phyloP scores from a whole-genome alignment of 2,888 invertebrate species.

The Drosophila macrospina region DNA sequence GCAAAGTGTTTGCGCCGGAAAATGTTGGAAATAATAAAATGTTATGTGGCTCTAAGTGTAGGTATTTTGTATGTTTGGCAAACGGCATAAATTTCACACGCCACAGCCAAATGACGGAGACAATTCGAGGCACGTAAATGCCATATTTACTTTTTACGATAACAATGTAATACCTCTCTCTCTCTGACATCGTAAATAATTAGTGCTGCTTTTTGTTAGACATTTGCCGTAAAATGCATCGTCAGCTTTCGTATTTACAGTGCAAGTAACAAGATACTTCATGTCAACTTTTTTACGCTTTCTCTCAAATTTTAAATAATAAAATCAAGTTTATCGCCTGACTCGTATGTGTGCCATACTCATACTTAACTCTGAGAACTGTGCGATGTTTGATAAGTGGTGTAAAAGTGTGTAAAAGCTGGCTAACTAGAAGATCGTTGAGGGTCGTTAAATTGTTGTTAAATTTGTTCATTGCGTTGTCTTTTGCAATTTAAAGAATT shows the following conservation, averaged over 20 bases:
- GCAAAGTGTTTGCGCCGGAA: conserved; percentile 61
- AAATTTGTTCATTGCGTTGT: conserved; percentile 5
- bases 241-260: conserved; percentile 8
- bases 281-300: conserved; percentile 54
- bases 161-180: conserved; percentile 53
- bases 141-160: conserved; percentile 70
- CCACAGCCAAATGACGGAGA: conserved; percentile 19
- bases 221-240: conserved; percentile 30
- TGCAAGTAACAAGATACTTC: conserved; percentile 38
- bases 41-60: conserved; percentile 51
- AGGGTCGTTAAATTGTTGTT: conserved; percentile 12
- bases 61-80: conserved; percentile 24
- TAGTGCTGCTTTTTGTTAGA: conserved; percentile 57
- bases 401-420: conserved; percentile 1
- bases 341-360: background rate
- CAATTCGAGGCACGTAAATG: conserved; percentile 59
- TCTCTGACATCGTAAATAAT: conserved; percentile 71
- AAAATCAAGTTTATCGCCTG: conserved; percentile 60
- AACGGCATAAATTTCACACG: conserved; percentile 50
- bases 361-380: background rate
- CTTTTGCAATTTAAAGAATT: conserved; percentile 21
- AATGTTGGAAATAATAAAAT: conserved; percentile 51
- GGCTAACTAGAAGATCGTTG: conserved; percentile 8
- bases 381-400: conserved; percentile 1
- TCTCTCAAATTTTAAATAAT: conserved; percentile 55